phyloP scores from a whole-genome alignment of 2,888 invertebrate species.

The Parnassius smintheus region DNA sequence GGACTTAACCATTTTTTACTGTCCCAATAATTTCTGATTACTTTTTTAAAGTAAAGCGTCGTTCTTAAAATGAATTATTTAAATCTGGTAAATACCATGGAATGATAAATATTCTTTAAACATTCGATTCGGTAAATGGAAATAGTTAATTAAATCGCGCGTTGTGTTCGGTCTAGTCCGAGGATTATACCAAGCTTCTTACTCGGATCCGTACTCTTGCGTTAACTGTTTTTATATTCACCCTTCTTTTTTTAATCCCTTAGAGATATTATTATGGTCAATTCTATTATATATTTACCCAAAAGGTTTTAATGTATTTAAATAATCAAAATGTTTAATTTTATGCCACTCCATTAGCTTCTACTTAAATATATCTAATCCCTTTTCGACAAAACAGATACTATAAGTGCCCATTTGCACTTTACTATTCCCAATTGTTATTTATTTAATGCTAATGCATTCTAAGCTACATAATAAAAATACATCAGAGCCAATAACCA shows the following conservation, averaged over 20 bases:
- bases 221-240: slow-evolving; percentile 43
- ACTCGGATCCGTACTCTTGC: slow-evolving; percentile 36
- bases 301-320: slow-evolving; percentile 7
- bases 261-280: slow-evolving; percentile 27
- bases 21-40: too few relatives aligned
- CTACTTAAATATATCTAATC: too few relatives aligned
- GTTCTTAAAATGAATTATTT: neutral
- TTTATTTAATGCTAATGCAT: too few relatives aligned
- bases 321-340: slow-evolving; percentile 12
- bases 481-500: too few relatives aligned
- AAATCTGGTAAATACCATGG: neutral
- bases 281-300: slow-evolving; percentile 10
- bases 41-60: too few relatives aligned
- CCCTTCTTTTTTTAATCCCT: slow-evolving; percentile 28
- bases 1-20: too few relatives aligned
- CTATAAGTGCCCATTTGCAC: too few relatives aligned
- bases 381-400: too few relatives aligned
- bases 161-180: slow-evolving; percentile 40
- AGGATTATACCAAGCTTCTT: slow-evolving; percentile 43
- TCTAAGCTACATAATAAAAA: too few relatives aligned
- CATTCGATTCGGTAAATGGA: slow-evolving; percentile 33
- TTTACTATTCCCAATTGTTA: too few relatives aligned
- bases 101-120: slow-evolving; percentile 12
- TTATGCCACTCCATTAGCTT: too few relatives aligned
- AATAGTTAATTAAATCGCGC: slow-evolving; percentile 48